Conservation (phyloP, 2,113 vertebrate genomes). For the Hippocampus zosterae region DNA sequence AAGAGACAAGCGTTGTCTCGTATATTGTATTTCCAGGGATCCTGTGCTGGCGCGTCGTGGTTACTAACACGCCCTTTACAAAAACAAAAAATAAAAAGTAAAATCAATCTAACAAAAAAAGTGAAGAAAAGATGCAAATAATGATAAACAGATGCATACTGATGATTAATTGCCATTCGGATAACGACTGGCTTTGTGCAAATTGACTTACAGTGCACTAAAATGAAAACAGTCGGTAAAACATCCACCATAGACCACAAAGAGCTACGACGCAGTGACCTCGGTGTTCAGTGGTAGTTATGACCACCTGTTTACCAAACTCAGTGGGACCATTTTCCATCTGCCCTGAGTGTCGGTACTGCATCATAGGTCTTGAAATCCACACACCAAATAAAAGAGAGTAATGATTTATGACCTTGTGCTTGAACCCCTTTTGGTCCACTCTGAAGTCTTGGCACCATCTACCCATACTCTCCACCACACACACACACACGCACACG, state of each 20-base stretch:
- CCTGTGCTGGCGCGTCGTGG: slow-evolving; percentile 10
- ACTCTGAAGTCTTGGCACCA: not conserved
- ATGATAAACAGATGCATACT: not conserved
- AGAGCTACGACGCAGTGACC: not conserved
- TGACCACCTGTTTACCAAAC: not conserved
- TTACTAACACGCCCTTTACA: slow-evolving; percentile 1
- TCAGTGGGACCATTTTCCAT: not conserved
- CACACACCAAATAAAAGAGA: not conserved
- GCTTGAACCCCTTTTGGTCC: not conserved
- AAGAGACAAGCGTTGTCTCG: slow-evolving; percentile 11
- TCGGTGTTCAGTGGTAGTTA: not conserved
- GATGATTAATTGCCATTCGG: not conserved
- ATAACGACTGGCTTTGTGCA: not conserved
- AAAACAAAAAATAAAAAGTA: not conserved
- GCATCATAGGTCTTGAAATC: not conserved
- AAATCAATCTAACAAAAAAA: not conserved
- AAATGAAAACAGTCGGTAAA: not conserved
- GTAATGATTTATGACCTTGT: not conserved
- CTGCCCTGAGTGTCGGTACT: not conserved
- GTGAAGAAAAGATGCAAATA: not conserved
- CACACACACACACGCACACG: too few relatives aligned
- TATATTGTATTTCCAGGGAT: not conserved
- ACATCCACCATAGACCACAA: not conserved
- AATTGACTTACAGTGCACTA: not conserved
- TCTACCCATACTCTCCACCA: not conserved